phyloP scores from a whole-genome alignment of 2,113 vertebrate genomes.

The Candoia aspera region DNA sequence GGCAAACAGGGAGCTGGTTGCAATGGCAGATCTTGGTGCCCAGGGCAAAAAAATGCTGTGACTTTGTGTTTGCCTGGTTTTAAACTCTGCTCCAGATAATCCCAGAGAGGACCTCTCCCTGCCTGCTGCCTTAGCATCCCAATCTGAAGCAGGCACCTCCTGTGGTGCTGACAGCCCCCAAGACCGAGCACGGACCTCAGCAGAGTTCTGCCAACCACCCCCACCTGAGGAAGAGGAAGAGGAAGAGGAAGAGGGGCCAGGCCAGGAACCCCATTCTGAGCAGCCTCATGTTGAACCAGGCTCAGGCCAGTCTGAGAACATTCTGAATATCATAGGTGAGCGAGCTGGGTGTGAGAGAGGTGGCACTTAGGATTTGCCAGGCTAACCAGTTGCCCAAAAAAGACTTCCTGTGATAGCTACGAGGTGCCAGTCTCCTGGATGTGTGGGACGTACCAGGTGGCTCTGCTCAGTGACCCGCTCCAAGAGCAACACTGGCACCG shows the following conservation, averaged over 20 bases:
- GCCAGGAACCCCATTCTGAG: constrained; percentile 37
- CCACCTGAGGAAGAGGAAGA: constrained; percentile 24
- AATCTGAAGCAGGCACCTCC: background rate
- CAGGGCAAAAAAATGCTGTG: background rate
- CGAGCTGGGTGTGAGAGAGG: accelerated
- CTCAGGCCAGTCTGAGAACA: constrained; percentile 49
- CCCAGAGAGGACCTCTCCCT: background rate
- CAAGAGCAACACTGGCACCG: background rate
- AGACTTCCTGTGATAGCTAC: background rate
- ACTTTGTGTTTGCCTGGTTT: background rate
- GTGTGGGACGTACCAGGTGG: background rate
- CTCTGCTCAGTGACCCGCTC: background rate
- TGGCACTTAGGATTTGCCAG: background rate
- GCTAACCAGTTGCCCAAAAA: background rate
- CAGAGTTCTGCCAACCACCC: background rate
- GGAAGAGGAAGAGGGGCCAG: background rate
- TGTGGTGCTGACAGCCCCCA: background rate
- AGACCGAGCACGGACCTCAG: constrained; percentile 7
- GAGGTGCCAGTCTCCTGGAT: background rate
- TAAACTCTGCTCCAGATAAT: background rate
- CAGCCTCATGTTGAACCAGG: constrained; percentile 32
- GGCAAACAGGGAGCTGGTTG: accelerated
- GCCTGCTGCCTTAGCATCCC: constrained; percentile 9
- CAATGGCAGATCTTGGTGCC: background rate
- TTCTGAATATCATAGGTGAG: constrained; percentile 51